Evolutionary conservation across 2,113 vertebrate species (phyloP).

Genomic region (Nesoenas mayeri): DNA sequence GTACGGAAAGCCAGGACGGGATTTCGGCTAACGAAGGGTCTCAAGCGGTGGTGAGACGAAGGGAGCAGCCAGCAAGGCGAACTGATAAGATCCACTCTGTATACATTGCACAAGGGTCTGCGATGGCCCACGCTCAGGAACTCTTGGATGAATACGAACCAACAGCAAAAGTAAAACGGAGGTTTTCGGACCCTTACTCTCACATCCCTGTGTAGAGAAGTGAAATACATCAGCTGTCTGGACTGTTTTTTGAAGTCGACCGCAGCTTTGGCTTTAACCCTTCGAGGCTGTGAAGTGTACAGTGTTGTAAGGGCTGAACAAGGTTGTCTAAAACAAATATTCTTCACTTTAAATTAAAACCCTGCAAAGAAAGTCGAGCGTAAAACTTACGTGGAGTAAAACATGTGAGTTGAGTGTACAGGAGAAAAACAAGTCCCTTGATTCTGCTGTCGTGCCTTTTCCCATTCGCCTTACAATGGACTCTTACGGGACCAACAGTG

Average conservation of each 20-base stretch:
- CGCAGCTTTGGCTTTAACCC: slow-evolving; percentile 1
- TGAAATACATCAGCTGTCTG: background rate
- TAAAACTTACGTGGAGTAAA: background rate
- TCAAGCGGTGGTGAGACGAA: slow-evolving; percentile 38
- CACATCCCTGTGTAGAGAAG: slow-evolving; percentile 46
- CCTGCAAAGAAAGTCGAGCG: background rate
- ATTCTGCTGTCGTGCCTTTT: slow-evolving; percentile 9
- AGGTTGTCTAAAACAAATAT: background rate
- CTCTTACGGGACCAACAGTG: slow-evolving; percentile 13
- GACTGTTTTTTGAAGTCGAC: slow-evolving; percentile 17
- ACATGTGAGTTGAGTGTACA: background rate
- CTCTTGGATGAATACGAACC: background rate
- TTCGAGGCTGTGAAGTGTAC: background rate
- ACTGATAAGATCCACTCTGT: slow-evolving; percentile 88
- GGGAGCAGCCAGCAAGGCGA: slow-evolving; percentile 79
- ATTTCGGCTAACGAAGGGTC: background rate
- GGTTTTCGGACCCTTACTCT: slow-evolving; percentile 87
- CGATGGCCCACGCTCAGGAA: slow-evolving; percentile 36
- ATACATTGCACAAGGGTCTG: slow-evolving; percentile 73
- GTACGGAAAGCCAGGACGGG: slow-evolving; percentile 17
- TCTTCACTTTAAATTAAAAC: slow-evolving; percentile 33
- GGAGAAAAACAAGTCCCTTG: background rate
- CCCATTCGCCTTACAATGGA: background rate
- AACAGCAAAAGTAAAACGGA: slow-evolving; percentile 74
- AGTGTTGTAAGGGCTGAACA: slow-evolving; percentile 34